Conservation (phyloP, 2,888 invertebrate species). For the Sympetrum striolatum region DNA sequence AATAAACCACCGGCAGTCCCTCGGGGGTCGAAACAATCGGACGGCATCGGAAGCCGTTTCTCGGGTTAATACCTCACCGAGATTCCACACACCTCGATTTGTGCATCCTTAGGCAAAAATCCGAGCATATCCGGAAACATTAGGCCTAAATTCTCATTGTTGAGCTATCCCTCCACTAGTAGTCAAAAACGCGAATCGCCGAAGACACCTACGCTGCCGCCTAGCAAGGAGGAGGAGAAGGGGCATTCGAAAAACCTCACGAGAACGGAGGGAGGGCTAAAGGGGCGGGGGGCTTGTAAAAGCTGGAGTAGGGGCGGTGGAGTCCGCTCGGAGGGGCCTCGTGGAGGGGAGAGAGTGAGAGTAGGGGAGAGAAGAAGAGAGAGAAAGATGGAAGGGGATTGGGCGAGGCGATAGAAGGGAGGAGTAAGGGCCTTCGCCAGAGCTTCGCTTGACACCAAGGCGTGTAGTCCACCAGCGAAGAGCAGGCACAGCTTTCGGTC, state of each 20-base stretch:
- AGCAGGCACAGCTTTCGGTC: background rate
- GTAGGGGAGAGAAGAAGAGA: conserved; percentile 22
- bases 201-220: background rate
- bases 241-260: background rate
- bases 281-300: background rate
- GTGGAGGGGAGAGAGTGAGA: background rate
- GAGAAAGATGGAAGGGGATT: background rate
- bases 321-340: background rate
- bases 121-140: no score
- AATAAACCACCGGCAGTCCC: no score
- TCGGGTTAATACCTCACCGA: no score
- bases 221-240: background rate
- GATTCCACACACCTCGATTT: no score
- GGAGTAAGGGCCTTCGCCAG: background rate
- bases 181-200: background rate
- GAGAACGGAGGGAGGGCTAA: background rate
- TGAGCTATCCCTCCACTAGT: background rate
- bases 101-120: no score
- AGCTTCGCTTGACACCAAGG: background rate
- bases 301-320: background rate
- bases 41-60: no score
- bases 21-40: no score
- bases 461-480: background rate
- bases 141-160: no score
- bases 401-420: background rate